Evolutionary conservation across 2,888 invertebrate species (phyloP).

Genomic region (Molanna angustata): DNA sequence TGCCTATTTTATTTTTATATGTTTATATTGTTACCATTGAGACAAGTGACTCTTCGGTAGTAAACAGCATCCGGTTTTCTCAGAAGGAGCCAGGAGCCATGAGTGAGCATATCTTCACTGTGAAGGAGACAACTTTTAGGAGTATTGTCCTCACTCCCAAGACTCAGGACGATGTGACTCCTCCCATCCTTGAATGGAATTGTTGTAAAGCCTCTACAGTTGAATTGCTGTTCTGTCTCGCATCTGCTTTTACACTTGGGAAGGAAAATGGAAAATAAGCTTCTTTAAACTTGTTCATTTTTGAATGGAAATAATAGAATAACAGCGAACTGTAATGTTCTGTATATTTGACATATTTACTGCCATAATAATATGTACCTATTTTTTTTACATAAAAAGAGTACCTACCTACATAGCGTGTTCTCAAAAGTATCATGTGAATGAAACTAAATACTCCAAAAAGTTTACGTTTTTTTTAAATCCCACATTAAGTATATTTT

Average conservation of each 20-base stretch:
- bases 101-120: conserved; percentile 77
- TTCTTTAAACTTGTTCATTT: no score
- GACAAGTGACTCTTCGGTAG: conserved; percentile 77
- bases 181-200: conserved; percentile 31
- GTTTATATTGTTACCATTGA: conserved; percentile 61
- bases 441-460: no score
- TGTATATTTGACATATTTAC: no score
- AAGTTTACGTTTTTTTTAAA: no score
- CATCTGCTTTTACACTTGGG: conserved; percentile 60
- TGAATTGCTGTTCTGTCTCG: conserved; percentile 61
- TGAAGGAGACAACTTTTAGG: conserved; percentile 63
- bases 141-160: conserved; percentile 27
- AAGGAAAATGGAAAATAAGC: conserved; percentile 3
- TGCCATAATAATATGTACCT: no score
- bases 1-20: neutral
- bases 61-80: conserved; percentile 62
- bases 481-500: no score
- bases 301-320: no score
- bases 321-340: no score
- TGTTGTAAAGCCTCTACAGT: conserved; percentile 69
- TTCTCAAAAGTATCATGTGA: no score
- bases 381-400: no score
- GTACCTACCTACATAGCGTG: no score
- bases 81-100: conserved; percentile 69
- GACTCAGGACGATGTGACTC: conserved; percentile 36